phyloP scores from a whole-genome alignment of 2,113 vertebrate genomes.

The Barbus barbus region DNA sequence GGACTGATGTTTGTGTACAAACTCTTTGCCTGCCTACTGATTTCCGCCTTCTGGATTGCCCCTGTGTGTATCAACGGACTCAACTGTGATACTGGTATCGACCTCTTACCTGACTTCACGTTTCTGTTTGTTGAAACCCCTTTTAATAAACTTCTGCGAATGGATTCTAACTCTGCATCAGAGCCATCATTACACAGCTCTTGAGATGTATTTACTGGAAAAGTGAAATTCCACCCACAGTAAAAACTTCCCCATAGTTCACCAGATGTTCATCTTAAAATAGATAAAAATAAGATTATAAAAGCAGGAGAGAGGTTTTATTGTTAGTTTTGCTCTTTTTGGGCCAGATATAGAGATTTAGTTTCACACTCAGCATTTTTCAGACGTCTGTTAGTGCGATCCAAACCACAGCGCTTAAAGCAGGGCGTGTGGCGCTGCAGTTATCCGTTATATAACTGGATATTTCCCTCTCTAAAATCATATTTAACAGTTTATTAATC shows the following conservation, averaged over 20 bases:
- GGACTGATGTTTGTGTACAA: too few relatives aligned
- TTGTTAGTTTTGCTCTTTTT: not conserved
- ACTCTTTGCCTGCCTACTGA: too few relatives aligned
- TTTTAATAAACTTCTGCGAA: too few relatives aligned
- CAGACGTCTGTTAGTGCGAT: slow-evolving; percentile 53
- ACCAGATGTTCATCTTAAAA: slow-evolving; percentile 27
- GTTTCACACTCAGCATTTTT: slow-evolving; percentile 22
- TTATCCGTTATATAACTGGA: slow-evolving; percentile 10
- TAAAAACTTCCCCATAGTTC: not conserved
- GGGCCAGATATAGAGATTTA: slow-evolving; percentile 13
- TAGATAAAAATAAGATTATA: not conserved
- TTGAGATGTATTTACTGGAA: not conserved
- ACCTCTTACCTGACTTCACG: too few relatives aligned
- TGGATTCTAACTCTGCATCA: too few relatives aligned
- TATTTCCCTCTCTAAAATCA: not conserved
- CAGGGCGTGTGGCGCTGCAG: slow-evolving; percentile 35
- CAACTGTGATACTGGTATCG: too few relatives aligned
- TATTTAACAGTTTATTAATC: slow-evolving; percentile 25
- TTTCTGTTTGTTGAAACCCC: too few relatives aligned
- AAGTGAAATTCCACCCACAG: not conserved
- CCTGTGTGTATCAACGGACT: too few relatives aligned
- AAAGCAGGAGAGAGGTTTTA: not conserved
- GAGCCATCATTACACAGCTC: too few relatives aligned
- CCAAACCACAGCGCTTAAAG: slow-evolving; percentile 48
- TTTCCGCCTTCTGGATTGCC: too few relatives aligned